Percentiles rank a stretch among this genome's conserved stretches.
phyloP scores from a whole-genome alignment of 2,113 vertebrate species.

The Montifringilla adamsi region DNA sequence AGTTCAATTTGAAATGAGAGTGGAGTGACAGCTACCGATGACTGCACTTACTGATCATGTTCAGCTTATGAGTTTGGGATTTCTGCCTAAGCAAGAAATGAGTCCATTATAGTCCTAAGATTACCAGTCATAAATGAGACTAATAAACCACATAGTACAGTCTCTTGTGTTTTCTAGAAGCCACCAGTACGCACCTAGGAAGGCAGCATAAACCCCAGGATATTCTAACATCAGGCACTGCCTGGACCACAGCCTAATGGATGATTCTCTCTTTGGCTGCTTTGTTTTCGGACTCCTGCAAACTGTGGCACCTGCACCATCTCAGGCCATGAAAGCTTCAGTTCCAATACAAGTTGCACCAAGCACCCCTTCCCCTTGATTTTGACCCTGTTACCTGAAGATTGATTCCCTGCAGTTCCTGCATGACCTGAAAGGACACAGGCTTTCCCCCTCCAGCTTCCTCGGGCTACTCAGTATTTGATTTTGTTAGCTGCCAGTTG shows the following conservation, averaged over 20 bases:
- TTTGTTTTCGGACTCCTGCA: background rate
- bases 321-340: background rate
- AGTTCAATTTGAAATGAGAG: background rate
- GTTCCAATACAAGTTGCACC: background rate
- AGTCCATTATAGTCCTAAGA: background rate
- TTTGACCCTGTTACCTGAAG: background rate
- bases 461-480: background rate
- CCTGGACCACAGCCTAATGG: background rate
- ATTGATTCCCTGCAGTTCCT: background rate
- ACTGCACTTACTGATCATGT: background rate
- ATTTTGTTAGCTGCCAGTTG: background rate
- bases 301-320: background rate
- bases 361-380: background rate
- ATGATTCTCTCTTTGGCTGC: background rate
- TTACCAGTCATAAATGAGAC: background rate
- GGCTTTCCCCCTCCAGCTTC: background rate
- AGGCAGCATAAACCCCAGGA: background rate
- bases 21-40: background rate
- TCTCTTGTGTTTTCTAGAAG: background rate
- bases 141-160: background rate
- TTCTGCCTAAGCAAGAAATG: background rate
- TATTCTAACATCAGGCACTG: background rate
- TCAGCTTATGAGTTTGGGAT: background rate
- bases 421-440: background rate
- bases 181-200: background rate